Evolutionary conservation across 2,888 invertebrate genomes (phyloP).

Genomic region (Drymonia ruficornis): DNA sequence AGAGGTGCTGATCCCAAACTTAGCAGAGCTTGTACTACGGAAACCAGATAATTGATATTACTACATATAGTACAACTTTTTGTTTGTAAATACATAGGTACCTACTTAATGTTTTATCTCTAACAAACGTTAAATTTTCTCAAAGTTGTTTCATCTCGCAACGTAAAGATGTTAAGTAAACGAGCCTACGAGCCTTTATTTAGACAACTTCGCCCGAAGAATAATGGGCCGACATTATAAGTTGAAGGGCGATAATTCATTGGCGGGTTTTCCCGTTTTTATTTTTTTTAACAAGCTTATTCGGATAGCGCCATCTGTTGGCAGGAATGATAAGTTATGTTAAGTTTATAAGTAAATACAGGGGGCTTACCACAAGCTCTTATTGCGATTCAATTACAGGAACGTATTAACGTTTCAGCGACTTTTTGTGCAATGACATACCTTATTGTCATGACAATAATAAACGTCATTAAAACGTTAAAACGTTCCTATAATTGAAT

Average conservation of each 20-base stretch:
- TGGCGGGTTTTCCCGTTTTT: constrained; percentile 10
- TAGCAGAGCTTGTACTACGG: too few relatives aligned
- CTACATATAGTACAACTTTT: too few relatives aligned
- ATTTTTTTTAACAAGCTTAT: constrained; percentile 19
- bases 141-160: constrained; percentile 24
- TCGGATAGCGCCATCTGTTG: constrained; percentile 19
- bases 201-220: constrained; percentile 22
- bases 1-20: too few relatives aligned
- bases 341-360: neutral
- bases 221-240: constrained; percentile 33
- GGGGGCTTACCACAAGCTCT: too few relatives aligned
- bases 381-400: too few relatives aligned
- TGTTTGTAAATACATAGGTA: neutral
- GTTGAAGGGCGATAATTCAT: constrained; percentile 26
- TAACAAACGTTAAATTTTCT: constrained; percentile 9
- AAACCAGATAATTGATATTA: too few relatives aligned
- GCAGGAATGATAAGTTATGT: constrained; percentile 14
- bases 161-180: constrained; percentile 23
- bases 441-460: too few relatives aligned
- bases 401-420: too few relatives aligned
- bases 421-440: too few relatives aligned
- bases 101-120: neutral
- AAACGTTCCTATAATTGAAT: too few relatives aligned
- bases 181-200: constrained; percentile 8
- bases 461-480: too few relatives aligned